These are phyloP conservation scores for Cottus gobio DNA, from an alignment of 2,113 vertebrate genomes.

Conservation along the genomic window DNA sequence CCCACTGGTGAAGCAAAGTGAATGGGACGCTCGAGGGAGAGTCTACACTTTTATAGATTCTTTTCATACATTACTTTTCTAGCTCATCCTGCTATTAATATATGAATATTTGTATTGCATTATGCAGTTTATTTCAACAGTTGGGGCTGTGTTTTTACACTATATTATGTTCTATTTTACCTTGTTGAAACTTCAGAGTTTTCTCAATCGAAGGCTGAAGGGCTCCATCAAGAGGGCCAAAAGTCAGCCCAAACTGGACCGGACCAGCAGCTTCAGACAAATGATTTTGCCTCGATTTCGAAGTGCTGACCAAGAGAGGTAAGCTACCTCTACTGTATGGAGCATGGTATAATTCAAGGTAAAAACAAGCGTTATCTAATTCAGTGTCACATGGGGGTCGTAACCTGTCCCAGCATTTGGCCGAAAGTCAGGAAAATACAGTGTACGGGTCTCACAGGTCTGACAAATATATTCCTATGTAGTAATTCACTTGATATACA, in stretches of 20 bases:
- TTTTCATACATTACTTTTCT: background rate
- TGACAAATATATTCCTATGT: conserved; percentile 3
- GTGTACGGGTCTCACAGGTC: background rate
- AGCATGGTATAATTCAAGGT: background rate
- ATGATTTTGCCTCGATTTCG: conserved; percentile 94
- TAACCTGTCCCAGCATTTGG: conserved; percentile 1
- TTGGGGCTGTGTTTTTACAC: background rate
- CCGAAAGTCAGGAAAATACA: background rate
- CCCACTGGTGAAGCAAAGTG: background rate
- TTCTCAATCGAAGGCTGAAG: conserved; percentile 92
- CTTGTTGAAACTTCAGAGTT: conserved; percentile 82
- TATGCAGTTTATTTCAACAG: background rate
- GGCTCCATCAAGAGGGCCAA: conserved; percentile 96
- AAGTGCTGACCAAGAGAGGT: conserved; percentile 95
- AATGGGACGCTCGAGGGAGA: background rate
- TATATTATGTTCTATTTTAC: conserved; percentile 1
- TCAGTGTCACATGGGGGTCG: background rate
- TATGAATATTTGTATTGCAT: background rate
- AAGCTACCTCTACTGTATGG: background rate
- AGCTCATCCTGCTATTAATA: background rate
- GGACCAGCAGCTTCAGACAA: conserved; percentile 95
- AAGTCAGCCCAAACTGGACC: conserved; percentile 95
- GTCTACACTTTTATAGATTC: background rate
- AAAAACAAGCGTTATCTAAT: background rate
- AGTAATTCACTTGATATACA: background rate